Percentiles rank a stretch among this genome's conserved stretches.
Evolutionary conservation across 2,113 vertebrate species (phyloP).

Genomic region (Pygoscelis adeliae): DNA sequence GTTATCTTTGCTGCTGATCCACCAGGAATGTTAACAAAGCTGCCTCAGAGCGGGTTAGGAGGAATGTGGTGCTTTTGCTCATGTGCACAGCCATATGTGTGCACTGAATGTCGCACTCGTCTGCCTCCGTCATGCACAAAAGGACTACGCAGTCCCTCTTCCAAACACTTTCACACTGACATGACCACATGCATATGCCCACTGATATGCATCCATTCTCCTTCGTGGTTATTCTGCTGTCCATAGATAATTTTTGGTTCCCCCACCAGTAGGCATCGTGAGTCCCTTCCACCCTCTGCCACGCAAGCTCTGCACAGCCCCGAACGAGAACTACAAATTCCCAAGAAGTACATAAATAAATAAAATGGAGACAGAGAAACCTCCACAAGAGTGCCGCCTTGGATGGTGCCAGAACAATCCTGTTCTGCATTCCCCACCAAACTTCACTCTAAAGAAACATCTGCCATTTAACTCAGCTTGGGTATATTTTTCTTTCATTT

Average conservation of each 20-base stretch:
- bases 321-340: not conserved
- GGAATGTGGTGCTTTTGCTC: not conserved
- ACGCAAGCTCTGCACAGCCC: not conserved
- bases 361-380: not conserved
- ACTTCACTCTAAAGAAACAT: not conserved
- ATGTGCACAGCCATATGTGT: not conserved
- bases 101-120: fast-evolving
- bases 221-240: fast-evolving
- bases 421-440: not conserved
- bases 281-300: not conserved
- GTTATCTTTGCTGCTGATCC: not conserved
- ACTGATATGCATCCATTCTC: not conserved
- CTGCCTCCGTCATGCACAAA: not conserved
- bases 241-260: not conserved
- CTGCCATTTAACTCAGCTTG: not conserved
- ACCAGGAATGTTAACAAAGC: not conserved
- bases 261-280: no score
- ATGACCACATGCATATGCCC: fast-evolving
- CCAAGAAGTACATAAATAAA: not conserved
- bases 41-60: not conserved
- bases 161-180: not conserved
- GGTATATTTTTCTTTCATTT: conserved; percentile 18
- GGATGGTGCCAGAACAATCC: not conserved
- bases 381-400: not conserved
- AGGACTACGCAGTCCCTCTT: not conserved